Conservation (phyloP, 2,888 invertebrate genomes). For the Heteromyza rotundicornis region DNA sequence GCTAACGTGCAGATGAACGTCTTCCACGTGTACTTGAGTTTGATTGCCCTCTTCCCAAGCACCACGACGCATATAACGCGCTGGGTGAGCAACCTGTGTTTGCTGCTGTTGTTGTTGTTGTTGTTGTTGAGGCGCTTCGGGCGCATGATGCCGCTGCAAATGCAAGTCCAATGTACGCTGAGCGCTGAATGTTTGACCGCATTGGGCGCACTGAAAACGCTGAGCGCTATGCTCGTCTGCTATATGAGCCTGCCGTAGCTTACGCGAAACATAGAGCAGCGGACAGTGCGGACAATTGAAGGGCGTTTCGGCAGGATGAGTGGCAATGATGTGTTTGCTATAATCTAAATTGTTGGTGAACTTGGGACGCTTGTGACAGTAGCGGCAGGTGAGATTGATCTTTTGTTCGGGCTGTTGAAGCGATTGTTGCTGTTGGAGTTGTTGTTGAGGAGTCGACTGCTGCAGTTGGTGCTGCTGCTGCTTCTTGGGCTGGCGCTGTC, state of each 20-base stretch:
- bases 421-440: slow-evolving; percentile 15
- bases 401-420: slow-evolving; percentile 16
- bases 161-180: slow-evolving; percentile 52
- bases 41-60: slow-evolving; percentile 16
- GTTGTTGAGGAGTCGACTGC: slow-evolving; percentile 24
- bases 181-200: slow-evolving; percentile 49
- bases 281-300: slow-evolving; percentile 54
- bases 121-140: slow-evolving; percentile 2
- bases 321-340: slow-evolving; percentile 53
- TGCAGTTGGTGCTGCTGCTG: slow-evolving; percentile 30
- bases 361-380: slow-evolving; percentile 55
- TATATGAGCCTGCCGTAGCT: slow-evolving; percentile 51
- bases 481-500: slow-evolving; percentile 21
- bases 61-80: not conserved
- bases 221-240: slow-evolving; percentile 45
- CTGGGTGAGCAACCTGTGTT: slow-evolving; percentile 4
- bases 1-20: slow-evolving; percentile 45
- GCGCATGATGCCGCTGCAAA: slow-evolving; percentile 50
- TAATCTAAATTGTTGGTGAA: slow-evolving; percentile 53
- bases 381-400: slow-evolving; percentile 48
- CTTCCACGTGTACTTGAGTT: slow-evolving; percentile 44
- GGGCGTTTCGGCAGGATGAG: slow-evolving; percentile 50
- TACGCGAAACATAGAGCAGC: slow-evolving; percentile 43
- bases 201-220: slow-evolving; percentile 54
- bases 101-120: slow-evolving; percentile 15